Conservation (phyloP, 2,113 vertebrate species). For the Orycteropus afer region DNA sequence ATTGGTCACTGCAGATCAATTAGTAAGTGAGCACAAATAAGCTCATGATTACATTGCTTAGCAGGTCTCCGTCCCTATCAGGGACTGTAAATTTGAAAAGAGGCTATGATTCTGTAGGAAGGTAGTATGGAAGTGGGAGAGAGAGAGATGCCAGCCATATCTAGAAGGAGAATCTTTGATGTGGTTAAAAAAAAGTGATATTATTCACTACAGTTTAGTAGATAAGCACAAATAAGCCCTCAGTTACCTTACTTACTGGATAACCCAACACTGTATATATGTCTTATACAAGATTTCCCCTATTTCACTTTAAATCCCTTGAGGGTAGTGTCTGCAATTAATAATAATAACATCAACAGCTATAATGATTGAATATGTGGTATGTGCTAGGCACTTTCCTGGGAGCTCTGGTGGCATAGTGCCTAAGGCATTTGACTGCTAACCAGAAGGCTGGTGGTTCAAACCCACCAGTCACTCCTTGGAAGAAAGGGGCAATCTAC, state of each 20-base stretch:
- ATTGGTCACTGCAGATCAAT: no score
- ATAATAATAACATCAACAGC: neutral
- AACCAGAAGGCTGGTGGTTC: neutral
- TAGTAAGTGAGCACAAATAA: neutral
- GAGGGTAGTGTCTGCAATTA: neutral
- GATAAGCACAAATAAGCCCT: neutral
- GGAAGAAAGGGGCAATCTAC: no score
- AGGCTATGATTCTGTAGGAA: neutral
- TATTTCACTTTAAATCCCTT: constrained; percentile 22
- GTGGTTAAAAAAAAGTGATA: neutral
- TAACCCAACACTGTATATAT: neutral
- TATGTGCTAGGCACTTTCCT: neutral
- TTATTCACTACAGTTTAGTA: neutral
- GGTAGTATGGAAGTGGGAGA: neutral
- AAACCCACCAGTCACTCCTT: neutral
- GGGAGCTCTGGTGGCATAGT: neutral
- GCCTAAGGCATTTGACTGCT: neutral
- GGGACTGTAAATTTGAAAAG: neutral
- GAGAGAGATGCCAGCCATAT: no score
- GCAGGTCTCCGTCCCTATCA: neutral
- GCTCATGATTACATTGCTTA: neutral
- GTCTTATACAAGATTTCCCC: neutral
- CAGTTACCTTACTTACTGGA: neutral
- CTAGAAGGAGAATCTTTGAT: neutral
- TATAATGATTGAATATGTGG: neutral